Evolutionary conservation across 2,888 invertebrate genomes (phyloP).

Genomic region (Conchocele bisecta): DNA sequence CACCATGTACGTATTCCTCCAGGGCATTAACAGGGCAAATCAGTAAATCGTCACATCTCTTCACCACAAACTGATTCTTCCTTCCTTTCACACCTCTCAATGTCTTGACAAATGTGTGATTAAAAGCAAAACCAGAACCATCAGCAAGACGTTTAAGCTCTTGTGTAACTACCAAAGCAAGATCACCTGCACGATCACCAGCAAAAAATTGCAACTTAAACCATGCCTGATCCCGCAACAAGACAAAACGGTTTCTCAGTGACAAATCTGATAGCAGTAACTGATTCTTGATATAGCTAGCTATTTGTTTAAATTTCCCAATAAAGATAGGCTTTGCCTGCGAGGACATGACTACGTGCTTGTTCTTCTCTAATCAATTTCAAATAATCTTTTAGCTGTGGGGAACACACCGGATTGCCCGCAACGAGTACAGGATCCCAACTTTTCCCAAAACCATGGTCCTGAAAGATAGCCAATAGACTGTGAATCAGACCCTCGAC

Average conservation of each 20-base stretch:
- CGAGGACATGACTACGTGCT: too few species aligned
- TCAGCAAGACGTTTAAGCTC: constrained; percentile 6
- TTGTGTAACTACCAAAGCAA: constrained; percentile 1
- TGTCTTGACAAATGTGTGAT: constrained; percentile 7
- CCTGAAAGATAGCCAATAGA: too few species aligned
- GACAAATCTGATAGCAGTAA: background rate
- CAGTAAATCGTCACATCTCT: background rate
- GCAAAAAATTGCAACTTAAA: constrained; percentile 41
- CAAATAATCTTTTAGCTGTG: too few species aligned
- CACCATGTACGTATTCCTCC: background rate
- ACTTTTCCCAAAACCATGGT: too few species aligned
- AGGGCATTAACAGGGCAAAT: constrained; percentile 7
- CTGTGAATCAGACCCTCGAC: too few species aligned
- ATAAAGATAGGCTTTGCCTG: background rate
- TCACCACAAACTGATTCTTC: background rate
- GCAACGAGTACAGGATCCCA: too few species aligned
- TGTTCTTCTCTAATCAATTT: too few species aligned
- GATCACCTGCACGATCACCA: constrained; percentile 25
- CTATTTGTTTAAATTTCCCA: background rate
- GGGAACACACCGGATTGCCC: too few species aligned
- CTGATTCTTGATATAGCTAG: constrained; percentile 14
- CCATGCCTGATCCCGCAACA: constrained; percentile 31
- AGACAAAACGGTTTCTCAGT: constrained; percentile 19
- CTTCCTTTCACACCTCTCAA: constrained; percentile 1
- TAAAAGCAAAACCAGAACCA: constrained; percentile 2